Conservation (phyloP, 1,140 invertebrate species). For the Lanistes nyassanus region DNA sequence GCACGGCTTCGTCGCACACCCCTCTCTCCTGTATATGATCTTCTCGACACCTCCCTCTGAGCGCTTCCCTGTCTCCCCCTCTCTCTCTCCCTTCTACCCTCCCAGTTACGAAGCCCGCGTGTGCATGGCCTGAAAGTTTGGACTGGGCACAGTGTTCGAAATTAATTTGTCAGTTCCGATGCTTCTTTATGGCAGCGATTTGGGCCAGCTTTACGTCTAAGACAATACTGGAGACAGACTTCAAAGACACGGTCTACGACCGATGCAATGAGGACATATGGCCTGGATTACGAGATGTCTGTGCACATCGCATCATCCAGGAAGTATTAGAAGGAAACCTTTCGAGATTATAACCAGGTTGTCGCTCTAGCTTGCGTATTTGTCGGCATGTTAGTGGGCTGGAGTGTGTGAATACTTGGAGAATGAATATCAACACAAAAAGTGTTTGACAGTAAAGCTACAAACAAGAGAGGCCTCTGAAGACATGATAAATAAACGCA, state of each 20-base stretch:
- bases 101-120: background rate
- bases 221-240: background rate
- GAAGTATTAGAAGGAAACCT: too few species aligned
- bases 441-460: too few species aligned
- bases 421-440: too few species aligned
- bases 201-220: slow-evolving; percentile 5
- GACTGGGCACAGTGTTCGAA: slow-evolving; percentile 14
- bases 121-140: too few species aligned
- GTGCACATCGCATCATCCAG: too few species aligned
- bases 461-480: too few species aligned
- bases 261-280: slow-evolving; percentile 15
- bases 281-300: background rate
- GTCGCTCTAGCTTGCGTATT: too few species aligned
- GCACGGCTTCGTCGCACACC: too few species aligned
- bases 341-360: too few species aligned
- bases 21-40: background rate
- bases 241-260: slow-evolving; percentile 4
- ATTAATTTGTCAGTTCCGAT: slow-evolving; percentile 26
- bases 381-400: too few species aligned
- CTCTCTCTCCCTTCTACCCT: background rate
- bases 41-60: background rate
- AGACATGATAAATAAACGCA: too few species aligned
- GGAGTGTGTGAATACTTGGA: too few species aligned
- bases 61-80: background rate
- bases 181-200: slow-evolving; percentile 16